Conservation (phyloP, 2,888 invertebrate genomes). For the Sinotaia quadrata region DNA sequence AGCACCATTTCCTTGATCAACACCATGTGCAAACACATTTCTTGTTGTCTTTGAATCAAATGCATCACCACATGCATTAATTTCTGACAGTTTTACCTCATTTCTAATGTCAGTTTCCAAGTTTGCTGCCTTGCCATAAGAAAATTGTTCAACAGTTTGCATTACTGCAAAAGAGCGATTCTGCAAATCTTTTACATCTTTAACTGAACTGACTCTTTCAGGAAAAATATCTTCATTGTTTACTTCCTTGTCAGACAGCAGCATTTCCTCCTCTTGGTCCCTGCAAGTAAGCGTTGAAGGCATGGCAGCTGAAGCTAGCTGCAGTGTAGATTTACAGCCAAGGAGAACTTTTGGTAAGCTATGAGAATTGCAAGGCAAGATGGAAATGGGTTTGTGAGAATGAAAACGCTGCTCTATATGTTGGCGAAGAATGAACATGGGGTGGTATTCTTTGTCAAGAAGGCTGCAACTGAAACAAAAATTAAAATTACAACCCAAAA, state of each 20-base stretch:
- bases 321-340: constrained; percentile 1
- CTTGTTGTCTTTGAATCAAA: background rate
- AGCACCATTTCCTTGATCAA: too few relatives aligned
- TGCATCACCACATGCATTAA: background rate
- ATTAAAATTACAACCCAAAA: background rate
- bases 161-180: background rate
- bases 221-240: background rate
- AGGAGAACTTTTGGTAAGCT: constrained; percentile 6
- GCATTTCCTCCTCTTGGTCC: too few relatives aligned
- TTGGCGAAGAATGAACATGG: background rate
- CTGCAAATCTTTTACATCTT: background rate
- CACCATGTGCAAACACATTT: background rate
- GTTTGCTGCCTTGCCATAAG: background rate
- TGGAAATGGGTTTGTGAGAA: background rate
- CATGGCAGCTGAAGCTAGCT: background rate
- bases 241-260: background rate
- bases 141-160: background rate
- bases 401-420: background rate
- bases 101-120: background rate
- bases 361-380: constrained; percentile 3
- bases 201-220: background rate
- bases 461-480: constrained; percentile 19
- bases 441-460: constrained; percentile 17
- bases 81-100: background rate
- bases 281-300: too few relatives aligned